These are phyloP conservation scores for Silurus aristotelis DNA, from an alignment of 2,797 vertebrate genomes.

Conservation along the genomic window DNA sequence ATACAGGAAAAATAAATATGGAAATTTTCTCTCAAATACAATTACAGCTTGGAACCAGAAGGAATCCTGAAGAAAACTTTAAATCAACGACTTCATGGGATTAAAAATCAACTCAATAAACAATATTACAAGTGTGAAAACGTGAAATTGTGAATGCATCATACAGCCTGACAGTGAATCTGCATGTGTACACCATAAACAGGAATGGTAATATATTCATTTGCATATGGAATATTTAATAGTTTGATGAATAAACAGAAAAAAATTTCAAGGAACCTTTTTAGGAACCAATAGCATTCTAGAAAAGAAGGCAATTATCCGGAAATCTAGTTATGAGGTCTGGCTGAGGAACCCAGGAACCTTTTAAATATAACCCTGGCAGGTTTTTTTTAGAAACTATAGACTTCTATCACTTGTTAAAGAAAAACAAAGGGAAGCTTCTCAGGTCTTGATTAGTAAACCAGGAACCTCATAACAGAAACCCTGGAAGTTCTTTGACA, in stretches of 20 bases:
- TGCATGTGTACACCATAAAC: background rate
- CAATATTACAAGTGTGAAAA: background rate
- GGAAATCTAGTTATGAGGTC: background rate
- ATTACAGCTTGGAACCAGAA: background rate
- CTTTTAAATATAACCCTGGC: background rate
- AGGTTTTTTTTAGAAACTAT: background rate
- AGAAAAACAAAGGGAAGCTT: background rate
- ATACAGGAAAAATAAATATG: constrained; percentile 2
- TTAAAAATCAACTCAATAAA: background rate
- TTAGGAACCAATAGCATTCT: background rate
- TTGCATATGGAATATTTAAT: background rate
- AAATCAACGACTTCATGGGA: background rate
- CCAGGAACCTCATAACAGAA: background rate
- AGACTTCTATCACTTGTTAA: background rate
- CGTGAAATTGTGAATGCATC: background rate
- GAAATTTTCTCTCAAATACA: background rate
- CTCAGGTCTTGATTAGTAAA: background rate
- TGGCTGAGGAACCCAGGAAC: background rate
- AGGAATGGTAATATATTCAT: too few relatives aligned
- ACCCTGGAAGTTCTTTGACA: background rate
- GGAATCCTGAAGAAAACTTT: background rate
- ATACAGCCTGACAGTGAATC: background rate
- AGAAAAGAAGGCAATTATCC: too few relatives aligned
- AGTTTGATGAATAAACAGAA: background rate
- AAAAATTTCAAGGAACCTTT: background rate